Evolutionary conservation across 64 coral and sea anemone species (phyloP).

Genomic region (Stichodactyla mertensii): DNA sequence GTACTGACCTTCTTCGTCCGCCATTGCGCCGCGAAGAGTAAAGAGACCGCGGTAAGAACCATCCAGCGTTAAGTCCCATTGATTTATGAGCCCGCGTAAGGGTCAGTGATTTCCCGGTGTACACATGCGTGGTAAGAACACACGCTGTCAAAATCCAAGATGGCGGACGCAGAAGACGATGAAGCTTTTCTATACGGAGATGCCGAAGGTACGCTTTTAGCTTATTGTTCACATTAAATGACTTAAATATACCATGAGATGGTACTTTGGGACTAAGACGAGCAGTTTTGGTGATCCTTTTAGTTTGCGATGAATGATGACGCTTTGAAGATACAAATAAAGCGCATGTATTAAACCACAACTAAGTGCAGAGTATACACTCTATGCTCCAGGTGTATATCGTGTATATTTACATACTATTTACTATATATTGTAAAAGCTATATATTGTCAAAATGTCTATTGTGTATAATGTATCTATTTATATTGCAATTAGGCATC

Average conservation of each 20-base stretch:
- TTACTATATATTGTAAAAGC: no score
- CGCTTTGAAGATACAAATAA: neutral
- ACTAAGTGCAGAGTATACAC: neutral
- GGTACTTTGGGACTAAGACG: neutral
- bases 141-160: constrained; percentile 58
- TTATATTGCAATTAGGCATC: no score
- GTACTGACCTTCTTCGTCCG: neutral
- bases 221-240: neutral
- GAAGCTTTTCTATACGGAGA: constrained; percentile 57
- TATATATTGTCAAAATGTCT: no score
- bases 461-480: no score
- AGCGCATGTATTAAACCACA: neutral
- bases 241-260: neutral
- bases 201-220: neutral
- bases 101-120: neutral
- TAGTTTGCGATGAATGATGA: neutral
- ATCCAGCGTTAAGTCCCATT: neutral
- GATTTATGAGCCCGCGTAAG: neutral
- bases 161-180: constrained; percentile 64
- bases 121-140: constrained; percentile 24
- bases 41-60: neutral
- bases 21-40: constrained; percentile 32
- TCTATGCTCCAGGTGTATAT: neutral
- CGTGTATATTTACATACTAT: no score
- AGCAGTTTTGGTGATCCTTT: neutral